Base-by-base conservation (phyloP, 2,113 vertebrate genomes). In the Zosterops borbonicus region DNA sequence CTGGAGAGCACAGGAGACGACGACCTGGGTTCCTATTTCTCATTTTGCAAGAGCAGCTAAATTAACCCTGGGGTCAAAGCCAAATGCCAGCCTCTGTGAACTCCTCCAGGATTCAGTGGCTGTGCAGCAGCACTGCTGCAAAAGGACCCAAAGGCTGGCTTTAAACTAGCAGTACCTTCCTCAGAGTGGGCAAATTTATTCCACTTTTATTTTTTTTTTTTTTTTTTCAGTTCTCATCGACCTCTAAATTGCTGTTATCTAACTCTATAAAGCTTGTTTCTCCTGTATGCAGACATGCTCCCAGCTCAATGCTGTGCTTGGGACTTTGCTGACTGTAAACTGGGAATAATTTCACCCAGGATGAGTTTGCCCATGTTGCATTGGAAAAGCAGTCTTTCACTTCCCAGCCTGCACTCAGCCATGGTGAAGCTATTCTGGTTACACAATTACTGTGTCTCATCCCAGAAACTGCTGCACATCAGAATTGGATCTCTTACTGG, bases 41-140 rank as follows among this genome's bases (percentile, higher is more conserved):
- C 93, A 92, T 91, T 94, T 92, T 91, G 76, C 77, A 82, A 82
- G 95, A 95, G 75, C 86, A 89, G 83, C 77, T 87, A 65, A 82
- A 94, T 94, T 94, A 95, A 96, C 91, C 91, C 71, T 24, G 84
- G 49, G 91, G 95, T 94, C 94, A 94, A n/a, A 95, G 82, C 75
- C 89, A 92, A 91, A 95, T 88, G 78, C 84, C 93, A 94, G 81
- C 55, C 55, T 80, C 81, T 76, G 58, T 46, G 78, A 94, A 73
- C 74, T 59, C 41, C 58, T 85, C 46, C 81, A 81, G 89, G 68
- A 83, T 37, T 31, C 92, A 37, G 58, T 50, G 67, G 55, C 92
- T 75, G 3, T 63, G 28, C 33, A 75, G 65, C 55, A 90, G n/a
- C 25, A 24, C 12, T 78, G 64, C 79, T 88, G 63, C 37, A 47